phyloP scores from a whole-genome alignment of 1,140 invertebrate species.

The Drosophila tani region DNA sequence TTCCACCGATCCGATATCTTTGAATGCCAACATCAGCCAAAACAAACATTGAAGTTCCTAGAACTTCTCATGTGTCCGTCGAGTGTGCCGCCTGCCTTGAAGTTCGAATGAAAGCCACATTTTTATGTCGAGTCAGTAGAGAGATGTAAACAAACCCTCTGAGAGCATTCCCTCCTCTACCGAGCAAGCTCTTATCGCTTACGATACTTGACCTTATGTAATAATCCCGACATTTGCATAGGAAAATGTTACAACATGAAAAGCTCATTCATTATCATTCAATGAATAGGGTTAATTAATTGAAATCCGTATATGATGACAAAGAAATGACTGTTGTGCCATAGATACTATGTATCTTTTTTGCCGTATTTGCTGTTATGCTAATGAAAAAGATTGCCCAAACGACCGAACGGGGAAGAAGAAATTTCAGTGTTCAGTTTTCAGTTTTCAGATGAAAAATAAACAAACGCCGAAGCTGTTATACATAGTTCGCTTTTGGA shows the following conservation, averaged over 20 bases:
- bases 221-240: conserved; percentile 33
- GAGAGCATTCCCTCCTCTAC: conserved; percentile 5
- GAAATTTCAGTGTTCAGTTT: conserved; percentile 47
- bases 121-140: conserved; percentile 26
- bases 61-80: conserved; percentile 27
- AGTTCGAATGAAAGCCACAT: conserved; percentile 18
- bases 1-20: conserved; percentile 21
- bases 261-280: conserved; percentile 1
- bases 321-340: conserved; percentile 39
- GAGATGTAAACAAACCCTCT: conserved; percentile 26
- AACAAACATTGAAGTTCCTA: conserved; percentile 38
- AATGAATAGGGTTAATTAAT: conserved; percentile 43
- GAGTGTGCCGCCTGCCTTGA: conserved; percentile 1
- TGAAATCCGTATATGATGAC: conserved; percentile 40
- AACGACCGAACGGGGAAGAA: conserved; percentile 50
- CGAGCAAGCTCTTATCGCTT: conserved; percentile 22
- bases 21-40: conserved; percentile 33
- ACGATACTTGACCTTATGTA: conserved; percentile 14
- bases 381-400: conserved; percentile 59
- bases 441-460: conserved; percentile 50
- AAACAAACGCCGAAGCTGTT: conserved; percentile 59
- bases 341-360: conserved; percentile 7
- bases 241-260: conserved; percentile 35
- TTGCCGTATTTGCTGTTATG: conserved; percentile 55
- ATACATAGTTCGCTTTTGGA: conserved; percentile 41